Conservation (phyloP, 2,888 invertebrate genomes). For the Lasioglossum villosulum region DNA sequence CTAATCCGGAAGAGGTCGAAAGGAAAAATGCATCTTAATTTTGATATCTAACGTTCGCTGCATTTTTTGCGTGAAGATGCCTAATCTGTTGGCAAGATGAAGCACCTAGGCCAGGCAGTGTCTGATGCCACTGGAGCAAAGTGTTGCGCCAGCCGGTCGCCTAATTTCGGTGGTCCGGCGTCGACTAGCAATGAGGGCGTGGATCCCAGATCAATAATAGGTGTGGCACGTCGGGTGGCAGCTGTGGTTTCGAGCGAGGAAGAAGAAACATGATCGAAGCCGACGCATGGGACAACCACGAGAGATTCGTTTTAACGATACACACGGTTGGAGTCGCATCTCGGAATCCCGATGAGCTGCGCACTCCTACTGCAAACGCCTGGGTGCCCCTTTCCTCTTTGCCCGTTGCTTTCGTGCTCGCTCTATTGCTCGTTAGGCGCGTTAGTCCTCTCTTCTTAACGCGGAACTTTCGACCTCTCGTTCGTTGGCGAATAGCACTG, state of each 20-base stretch:
- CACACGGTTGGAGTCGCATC: neutral
- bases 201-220: constrained; percentile 23
- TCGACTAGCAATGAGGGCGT: constrained; percentile 34
- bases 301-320: constrained; percentile 30
- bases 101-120: neutral
- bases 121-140: neutral
- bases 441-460: constrained; percentile 54
- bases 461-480: constrained; percentile 63
- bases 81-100: neutral
- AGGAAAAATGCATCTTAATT: neutral
- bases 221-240: neutral
- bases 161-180: constrained; percentile 3
- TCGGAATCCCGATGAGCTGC: constrained; percentile 13
- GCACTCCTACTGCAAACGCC: constrained; percentile 7
- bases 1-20: neutral
- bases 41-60: neutral
- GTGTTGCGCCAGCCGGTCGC: neutral
- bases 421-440: constrained; percentile 29
- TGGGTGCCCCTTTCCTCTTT: constrained; percentile 18
- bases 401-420: constrained; percentile 34
- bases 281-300: neutral
- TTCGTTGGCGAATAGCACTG: constrained; percentile 44
- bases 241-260: neutral
- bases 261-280: constrained; percentile 3
- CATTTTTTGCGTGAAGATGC: neutral